Evolutionary conservation across 2,797 vertebrate genomes (phyloP), one percentile per base, ranked within the genome.

Genomic region (Poecilia picta): DNA sequence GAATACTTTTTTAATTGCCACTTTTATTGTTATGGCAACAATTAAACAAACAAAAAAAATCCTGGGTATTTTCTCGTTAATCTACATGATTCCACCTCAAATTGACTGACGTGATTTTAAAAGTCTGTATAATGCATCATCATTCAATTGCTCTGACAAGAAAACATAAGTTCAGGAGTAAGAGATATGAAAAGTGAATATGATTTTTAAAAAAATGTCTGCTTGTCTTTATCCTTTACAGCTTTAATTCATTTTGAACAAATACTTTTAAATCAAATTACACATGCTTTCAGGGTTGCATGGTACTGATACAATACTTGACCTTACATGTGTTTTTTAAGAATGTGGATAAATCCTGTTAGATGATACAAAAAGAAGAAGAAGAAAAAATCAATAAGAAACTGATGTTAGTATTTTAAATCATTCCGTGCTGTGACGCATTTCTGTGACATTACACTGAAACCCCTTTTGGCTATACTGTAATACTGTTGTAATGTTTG

Each of bases 361-460:
- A 87, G 87, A 90, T 80, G 81, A 79, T 18, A 64, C 59, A 64
- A 64, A 33, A 31, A 31, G 55, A 53, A 53, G 23, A 25, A 53
- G n/a, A 59, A 31, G 15, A 59, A 55, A 3, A n/a, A 31, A 80
- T 88, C 18, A 41, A 41, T 7, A 41, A 78, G 76, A 88, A 76
- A 51, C 76, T 81, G 86, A 78, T 87, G 83, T 92, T 91, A 92
- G 91, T 90, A 83, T 88, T 93, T 95, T 85, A 93, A 90, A 85
- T 92, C 87, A 88, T 93, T 89, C 85, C 83, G 89, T 88, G 81
- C 88, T 84, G 85, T 66, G 75, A 88, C 88, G 85, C 87, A 90
- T 84, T 89, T 72, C 88, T 91, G 88, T 94, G 92, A 90, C 89
- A 93, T 92, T 93, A 92, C 89, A 93, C 90, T 94, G 94, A 96